Conservation (phyloP, 2,888 invertebrate genomes). For the Notocelia uddmanniana region DNA sequence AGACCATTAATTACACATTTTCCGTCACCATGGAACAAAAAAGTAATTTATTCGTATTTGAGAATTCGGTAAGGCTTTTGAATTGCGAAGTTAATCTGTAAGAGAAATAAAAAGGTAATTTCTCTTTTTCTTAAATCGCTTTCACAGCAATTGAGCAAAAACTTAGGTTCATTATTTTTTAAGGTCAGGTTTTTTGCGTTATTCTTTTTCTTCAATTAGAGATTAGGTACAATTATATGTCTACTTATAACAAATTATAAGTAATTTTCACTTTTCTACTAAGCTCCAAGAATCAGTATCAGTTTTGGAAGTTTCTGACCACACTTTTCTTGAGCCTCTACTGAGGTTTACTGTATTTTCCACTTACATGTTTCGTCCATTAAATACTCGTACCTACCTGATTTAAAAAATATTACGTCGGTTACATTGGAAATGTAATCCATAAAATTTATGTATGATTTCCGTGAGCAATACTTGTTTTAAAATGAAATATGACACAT, state of each 20-base stretch:
- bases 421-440: background rate
- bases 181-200: background rate
- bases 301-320: too few species aligned
- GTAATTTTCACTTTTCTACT: background rate
- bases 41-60: constrained; percentile 28
- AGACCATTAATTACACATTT: constrained; percentile 26
- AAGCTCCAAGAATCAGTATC: background rate
- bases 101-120: constrained; percentile 11
- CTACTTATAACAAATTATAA: background rate
- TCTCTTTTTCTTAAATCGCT: background rate
- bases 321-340: too few species aligned
- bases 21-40: background rate
- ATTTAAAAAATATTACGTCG: too few species aligned
- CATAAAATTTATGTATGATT: background rate
- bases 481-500: background rate
- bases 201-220: background rate
- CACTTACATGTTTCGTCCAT: background rate
- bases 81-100: constrained; percentile 25
- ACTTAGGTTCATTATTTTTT: background rate
- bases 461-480: background rate
- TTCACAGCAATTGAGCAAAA: background rate
- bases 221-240: background rate
- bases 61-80: constrained; percentile 11
- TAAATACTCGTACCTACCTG: background rate
- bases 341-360: too few species aligned